These are phyloP conservation scores for human DNA, from an alignment of 2,113 vertebrate genomes.

Conservation along the genomic window GRCh38 chrX:44297001-44297500, in stretches of 20 bases:
- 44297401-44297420: background rate
- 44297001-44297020: background rate
- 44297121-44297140: constrained; percentile 5
- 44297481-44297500: too few relatives aligned
- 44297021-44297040: background rate
- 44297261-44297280: background rate
- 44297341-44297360: background rate
- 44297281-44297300: background rate
- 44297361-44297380: background rate
- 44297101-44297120: background rate
- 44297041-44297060: constrained; percentile 26
- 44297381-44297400: background rate
- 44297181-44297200: background rate
- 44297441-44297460: background rate
- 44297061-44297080: background rate
- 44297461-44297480: too few relatives aligned
- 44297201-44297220: background rate
- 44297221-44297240: background rate
- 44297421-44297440: background rate
- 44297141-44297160: constrained; percentile 8
- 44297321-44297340: background rate
- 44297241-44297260: background rate
- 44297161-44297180: background rate
- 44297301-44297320: background rate
- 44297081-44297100: background rate